Evolutionary conservation across 2,888 invertebrate species (phyloP), one percentile per base, ranked within the genome.

Genomic region (Heteromyza rotundicornis): DNA sequence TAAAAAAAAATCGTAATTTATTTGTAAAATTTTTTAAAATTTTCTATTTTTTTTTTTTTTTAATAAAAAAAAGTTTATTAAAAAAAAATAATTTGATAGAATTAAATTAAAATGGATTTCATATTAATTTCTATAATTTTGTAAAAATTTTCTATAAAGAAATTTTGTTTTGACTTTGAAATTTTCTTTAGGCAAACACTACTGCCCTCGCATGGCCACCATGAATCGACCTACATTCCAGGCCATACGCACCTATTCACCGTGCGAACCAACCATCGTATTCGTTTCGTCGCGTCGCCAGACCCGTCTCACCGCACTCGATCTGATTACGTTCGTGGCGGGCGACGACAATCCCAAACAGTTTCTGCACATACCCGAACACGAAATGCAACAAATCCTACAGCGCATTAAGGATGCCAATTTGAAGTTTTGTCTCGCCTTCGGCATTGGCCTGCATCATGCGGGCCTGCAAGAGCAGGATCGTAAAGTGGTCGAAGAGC

Each of bases 221-320:
- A 99, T 99, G 99, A 99, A 99, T 85, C 94, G 96, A 76, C 98
- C 99, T 0, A 92, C 96, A 0, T 99, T 94, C 85, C 95, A 96
- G 83, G 95, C 98, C 0, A 97, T 99, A 66, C 88, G 92, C 51
- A 92, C 93, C 58, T 94, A 98, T 81, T 96, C 98, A 0, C 95
- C 96, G 0, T 84, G 86, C 57, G 96, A 98, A 74, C 98, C 99
- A 0, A 87, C 92, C 0, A 87, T 99, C 36, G 91, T 99, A 2
- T 96, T 96, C 79, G 99, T 99, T 0, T 96, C 99, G 2, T 98
- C 98, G 24, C 87, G 99, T 51, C 87, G 98, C 65, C 99, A 99
- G 84, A 99, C 98, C 0, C 89, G 98, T 50, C 85, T 99, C 60
- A 99, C 99, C 2, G 98, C 98, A 0, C 85, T 98, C 50, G 98